A percentile compares a stretch with the other conserved stretches of the same genome.
Evolutionary conservation across 1,140 invertebrate genomes (phyloP).

Genomic region (Bombus polaris): DNA sequence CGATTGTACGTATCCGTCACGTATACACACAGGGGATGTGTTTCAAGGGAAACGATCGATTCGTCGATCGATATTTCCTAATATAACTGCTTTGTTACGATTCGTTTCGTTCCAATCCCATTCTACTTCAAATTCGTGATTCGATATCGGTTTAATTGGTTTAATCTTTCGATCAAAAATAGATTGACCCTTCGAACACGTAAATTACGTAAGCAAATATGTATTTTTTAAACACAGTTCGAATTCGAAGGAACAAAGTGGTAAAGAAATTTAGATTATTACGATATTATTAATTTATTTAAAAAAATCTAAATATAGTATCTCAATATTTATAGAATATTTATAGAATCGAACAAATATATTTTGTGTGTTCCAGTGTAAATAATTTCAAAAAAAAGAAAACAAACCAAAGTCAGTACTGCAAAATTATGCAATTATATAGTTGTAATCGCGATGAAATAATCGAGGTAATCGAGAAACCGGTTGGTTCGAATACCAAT

Average conservation of each 20-base stretch:
- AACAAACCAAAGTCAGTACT: background rate
- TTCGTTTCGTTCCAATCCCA: background rate
- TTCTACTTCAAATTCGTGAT: background rate
- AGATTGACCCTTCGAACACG: background rate
- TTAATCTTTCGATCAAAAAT: background rate
- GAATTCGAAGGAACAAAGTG: background rate
- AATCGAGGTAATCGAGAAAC: background rate
- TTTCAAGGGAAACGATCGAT: conserved; percentile 65
- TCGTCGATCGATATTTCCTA: conserved; percentile 64
- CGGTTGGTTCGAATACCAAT: background rate
- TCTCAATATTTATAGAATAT: too few species aligned
- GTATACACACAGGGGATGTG: conserved; percentile 54
- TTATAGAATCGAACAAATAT: background rate
- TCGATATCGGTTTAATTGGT: background rate
- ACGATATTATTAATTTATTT: background rate
- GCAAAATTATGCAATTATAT: background rate
- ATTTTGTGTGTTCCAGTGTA: background rate
- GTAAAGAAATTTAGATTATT: background rate
- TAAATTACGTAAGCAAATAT: background rate
- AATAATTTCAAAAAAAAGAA: background rate
- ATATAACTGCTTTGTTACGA: conserved; percentile 28
- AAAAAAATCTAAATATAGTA: too few species aligned
- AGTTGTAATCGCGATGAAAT: background rate
- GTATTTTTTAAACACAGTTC: background rate
- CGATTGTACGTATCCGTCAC: conserved; percentile 67